A percentile compares a stretch with the other conserved stretches of the same genome.
Conservation (phyloP, 2,888 invertebrate species). For the Leptinotarsa haldemani region DNA sequence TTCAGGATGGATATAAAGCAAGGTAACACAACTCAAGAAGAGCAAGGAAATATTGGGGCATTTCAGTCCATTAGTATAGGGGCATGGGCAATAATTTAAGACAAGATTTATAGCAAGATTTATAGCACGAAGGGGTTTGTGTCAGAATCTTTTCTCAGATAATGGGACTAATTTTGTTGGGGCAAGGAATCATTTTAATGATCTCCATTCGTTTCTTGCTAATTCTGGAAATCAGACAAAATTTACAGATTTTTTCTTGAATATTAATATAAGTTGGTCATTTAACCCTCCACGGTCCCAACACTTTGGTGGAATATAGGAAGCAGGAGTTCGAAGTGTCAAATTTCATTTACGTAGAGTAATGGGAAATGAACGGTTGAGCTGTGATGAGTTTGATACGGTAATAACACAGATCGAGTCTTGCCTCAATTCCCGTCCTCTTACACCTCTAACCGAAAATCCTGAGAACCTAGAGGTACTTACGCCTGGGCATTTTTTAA, state of each 20-base stretch:
- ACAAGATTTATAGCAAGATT: conserved; percentile 23
- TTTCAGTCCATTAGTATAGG: conserved; percentile 25
- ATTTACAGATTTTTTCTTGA: not conserved
- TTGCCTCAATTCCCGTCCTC: conserved; percentile 29
- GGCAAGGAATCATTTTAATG: not conserved
- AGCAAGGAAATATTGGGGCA: conserved; percentile 28
- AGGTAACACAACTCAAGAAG: too few relatives aligned
- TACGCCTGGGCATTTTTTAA: conserved; percentile 31
- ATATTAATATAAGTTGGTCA: not conserved
- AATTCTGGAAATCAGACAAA: not conserved
- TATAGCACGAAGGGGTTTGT: too few relatives aligned
- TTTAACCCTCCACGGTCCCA: not conserved
- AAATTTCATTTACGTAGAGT: conserved; percentile 14
- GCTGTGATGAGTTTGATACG: conserved; percentile 26
- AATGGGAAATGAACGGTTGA: conserved; percentile 18
- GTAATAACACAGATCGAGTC: conserved; percentile 19
- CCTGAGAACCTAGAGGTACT: conserved; percentile 22
- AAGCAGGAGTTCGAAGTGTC: conserved; percentile 4
- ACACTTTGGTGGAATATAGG: not conserved
- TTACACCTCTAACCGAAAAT: conserved; percentile 27
- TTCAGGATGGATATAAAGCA: too few relatives aligned
- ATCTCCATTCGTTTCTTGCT: not conserved
- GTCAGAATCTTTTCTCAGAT: conserved; percentile 28
- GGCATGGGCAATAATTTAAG: not conserved
- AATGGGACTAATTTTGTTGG: conserved; percentile 12